Base-by-base conservation (phyloP, 2,797 vertebrate genomes). In the Chromis chromis region DNA sequence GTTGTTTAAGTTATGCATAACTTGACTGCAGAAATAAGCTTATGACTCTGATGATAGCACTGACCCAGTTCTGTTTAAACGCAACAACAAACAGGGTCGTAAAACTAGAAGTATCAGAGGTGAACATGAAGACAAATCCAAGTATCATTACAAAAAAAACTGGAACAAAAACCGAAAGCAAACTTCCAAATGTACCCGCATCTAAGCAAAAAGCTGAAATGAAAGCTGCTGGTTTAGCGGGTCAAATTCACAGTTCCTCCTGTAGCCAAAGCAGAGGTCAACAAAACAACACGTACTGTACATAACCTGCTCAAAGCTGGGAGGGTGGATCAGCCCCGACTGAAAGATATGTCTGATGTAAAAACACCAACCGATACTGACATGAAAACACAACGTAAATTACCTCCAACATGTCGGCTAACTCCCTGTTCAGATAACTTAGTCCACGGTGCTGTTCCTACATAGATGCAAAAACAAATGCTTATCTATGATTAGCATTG, bases 171-270 rank as follows among this genome's bases (percentile, higher is more conserved):
- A 44, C 4, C 1, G 21, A 71, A 21, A 13, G 10, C 10, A 36
- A 36, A 12, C 10, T 36, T 36, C 8, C 33, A 11, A 36, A 31
- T 2, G 31, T 8, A 31, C 8, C 31, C 8, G 31, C 22, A 36
- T 11, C 49, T 22, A 0, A 28, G 1, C 13, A 0, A 78, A 70
- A 87, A 63, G 4, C 7, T 60, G 74, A 86, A 85, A 55, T 75
- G 50, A 79, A 79, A 74, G 7, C 33, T 36, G 10, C 10, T 12
- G 33, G 33, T 10, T 36, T 36, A 36, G 33, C 0, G 0, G n/a
- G 1, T 3, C 4, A n/a, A 14, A 17, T 8, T 6, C 0, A 9
- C 10, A 44, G 22, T 40, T 62, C 62, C 14, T 27, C 3, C 0
- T 60, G 0, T 21, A 74, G 21, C 4, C 11, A 33, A 49, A 76